Evolutionary conservation across 92 coral and sea anemone genomes (phyloP), one percentile per base, ranked within the genome.

Genomic region (Desmophyllum pertusum): DNA sequence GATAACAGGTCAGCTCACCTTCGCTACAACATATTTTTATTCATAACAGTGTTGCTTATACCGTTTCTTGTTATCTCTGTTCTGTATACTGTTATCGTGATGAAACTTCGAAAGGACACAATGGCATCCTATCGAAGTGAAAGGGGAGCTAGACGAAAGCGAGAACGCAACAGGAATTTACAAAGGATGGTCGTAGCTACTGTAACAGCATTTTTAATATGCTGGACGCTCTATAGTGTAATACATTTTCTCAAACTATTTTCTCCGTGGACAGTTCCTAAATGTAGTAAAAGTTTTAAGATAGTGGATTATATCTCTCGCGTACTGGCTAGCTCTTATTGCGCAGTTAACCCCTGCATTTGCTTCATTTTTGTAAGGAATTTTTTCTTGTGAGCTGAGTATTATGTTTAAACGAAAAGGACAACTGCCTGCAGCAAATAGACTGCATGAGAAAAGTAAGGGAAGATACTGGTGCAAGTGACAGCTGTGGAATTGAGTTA

Each of bases 301-400:
- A 17, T 80, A 23, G 35, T 57, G 33, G 33, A 27, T 0, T n/a
- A 57, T 59, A 14, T 42, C n/a, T 23, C 9, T 38, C 13, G 10
- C 37, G 19, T 77, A 3, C 23, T 77, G 23, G 27, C 13, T 19
- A 23, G 69, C 25, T 57, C 50, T 6, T 77, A 80, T 59, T 66
- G 84, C 37, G 61, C 61, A 11, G 64, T 80, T 5, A 80, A 80
- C 14, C 76, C 84, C 1, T 19, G 53, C 5, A 45, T 80, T 38
- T 80, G 76, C 70, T 65, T 80, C 46, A 48, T 35, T 31, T 66
- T 67, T 25, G 17, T 80, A 3, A 45, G 66, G n/a, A n/a, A n/a
- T n/a, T n/a, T 78, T n/a, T n/a, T n/a, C n/a, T n/a, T n/a, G n/a
- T n/a, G n/a, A n/a, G n/a, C n/a, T n/a, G n/a, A n/a, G n/a, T n/a